Conservation (phyloP, 1,140 invertebrate genomes). For the Hycleus cichorii region DNA sequence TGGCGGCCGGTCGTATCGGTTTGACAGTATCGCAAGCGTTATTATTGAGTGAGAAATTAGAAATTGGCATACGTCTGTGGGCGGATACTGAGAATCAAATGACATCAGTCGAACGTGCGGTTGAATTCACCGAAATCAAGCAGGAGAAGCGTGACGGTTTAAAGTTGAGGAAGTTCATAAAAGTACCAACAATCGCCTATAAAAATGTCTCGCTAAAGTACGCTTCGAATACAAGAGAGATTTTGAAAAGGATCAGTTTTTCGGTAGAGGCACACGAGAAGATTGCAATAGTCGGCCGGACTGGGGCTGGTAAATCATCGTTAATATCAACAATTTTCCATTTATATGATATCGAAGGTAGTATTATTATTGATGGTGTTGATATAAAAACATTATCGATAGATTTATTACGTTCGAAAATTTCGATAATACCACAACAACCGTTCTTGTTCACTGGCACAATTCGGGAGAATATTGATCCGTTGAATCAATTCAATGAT, state of each 20-base stretch:
- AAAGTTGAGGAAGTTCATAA: conserved; percentile 56
- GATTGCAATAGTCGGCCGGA: conserved; percentile 59
- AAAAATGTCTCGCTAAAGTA: conserved; percentile 59
- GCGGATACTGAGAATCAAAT: conserved; percentile 77
- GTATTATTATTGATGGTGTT: conserved; percentile 26
- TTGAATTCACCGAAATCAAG: conserved; percentile 62
- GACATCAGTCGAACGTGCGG: conserved; percentile 65
- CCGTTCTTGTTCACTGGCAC: conserved; percentile 76
- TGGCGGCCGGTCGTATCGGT: conserved; percentile 43
- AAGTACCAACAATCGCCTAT: conserved; percentile 59
- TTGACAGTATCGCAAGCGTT: conserved; percentile 51
- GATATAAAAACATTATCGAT: conserved; percentile 52
- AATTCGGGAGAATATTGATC: conserved; percentile 77
- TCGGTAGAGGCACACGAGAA: conserved; percentile 54
- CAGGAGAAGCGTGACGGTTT: conserved; percentile 59
- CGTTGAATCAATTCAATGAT: conserved; percentile 66
- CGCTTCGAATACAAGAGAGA: conserved; percentile 49
- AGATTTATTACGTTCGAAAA: conserved; percentile 58
- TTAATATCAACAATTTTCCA: conserved; percentile 64
- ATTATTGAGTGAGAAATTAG: conserved; percentile 50
- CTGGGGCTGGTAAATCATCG: conserved; percentile 76
- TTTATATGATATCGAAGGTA: conserved; percentile 32
- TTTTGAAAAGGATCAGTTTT: conserved; percentile 56
- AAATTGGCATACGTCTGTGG: conserved; percentile 75
- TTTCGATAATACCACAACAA: conserved; percentile 76